phyloP scores from a whole-genome alignment of 2,113 vertebrate genomes.

The Hepsetus odoe region DNA sequence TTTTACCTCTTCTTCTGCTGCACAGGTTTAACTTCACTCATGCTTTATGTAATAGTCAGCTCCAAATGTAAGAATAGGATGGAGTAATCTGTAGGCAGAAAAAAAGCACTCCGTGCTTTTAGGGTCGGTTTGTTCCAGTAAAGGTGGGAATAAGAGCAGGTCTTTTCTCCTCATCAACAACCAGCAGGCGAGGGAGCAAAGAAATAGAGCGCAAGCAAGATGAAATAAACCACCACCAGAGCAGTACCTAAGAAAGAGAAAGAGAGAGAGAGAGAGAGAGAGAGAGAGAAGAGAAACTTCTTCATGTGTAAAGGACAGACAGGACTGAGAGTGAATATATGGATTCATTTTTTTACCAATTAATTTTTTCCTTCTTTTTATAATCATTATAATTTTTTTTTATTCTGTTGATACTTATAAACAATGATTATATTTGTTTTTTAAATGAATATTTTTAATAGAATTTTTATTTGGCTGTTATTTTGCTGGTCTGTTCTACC shows the following conservation, averaged over 20 bases:
- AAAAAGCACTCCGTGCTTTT: background rate
- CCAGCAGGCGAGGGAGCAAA: slow-evolving; percentile 80
- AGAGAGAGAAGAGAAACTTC: background rate
- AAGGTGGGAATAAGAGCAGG: background rate
- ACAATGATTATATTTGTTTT: too few relatives aligned
- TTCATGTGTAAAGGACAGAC: background rate
- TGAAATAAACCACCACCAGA: slow-evolving; percentile 82
- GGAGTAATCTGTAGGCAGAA: background rate
- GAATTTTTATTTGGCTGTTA: too few relatives aligned
- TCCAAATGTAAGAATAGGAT: background rate
- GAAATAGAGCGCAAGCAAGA: slow-evolving; percentile 80
- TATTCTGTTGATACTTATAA: too few relatives aligned
- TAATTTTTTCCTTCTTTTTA: too few relatives aligned
- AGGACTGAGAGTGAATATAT: too few relatives aligned
- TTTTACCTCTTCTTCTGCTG: background rate
- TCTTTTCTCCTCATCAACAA: slow-evolving; percentile 67
- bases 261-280: background rate
- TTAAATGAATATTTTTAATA: too few relatives aligned
- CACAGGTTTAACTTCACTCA: background rate
- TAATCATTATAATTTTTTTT: too few relatives aligned
- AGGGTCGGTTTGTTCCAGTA: background rate
- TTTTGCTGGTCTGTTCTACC: too few relatives aligned
- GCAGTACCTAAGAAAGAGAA: slow-evolving; percentile 70
- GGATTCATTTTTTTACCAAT: too few relatives aligned
- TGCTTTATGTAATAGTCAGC: background rate